phyloP scores from a whole-genome alignment of 2,888 invertebrate species.

The Bellardia pandia region DNA sequence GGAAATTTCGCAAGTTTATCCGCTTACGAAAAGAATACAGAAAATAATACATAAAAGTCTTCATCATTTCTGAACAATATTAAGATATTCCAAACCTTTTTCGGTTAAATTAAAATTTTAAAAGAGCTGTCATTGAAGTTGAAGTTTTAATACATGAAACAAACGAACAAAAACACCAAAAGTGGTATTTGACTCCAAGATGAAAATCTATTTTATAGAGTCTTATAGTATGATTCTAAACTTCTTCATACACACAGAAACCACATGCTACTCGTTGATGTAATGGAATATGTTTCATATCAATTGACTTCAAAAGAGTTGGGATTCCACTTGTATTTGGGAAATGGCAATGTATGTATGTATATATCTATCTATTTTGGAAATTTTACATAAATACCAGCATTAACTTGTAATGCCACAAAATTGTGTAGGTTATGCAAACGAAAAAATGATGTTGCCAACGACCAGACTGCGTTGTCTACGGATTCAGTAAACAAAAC shows the following conservation, averaged over 20 bases:
- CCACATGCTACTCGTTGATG: background rate
- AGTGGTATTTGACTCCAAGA: slow-evolving; percentile 10
- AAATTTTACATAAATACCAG: slow-evolving; percentile 37
- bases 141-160: background rate
- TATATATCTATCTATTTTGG: background rate
- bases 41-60: background rate
- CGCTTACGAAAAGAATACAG: background rate
- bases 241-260: background rate
- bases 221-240: background rate
- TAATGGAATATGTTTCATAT: background rate
- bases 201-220: slow-evolving; percentile 1
- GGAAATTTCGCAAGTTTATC: background rate
- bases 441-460: slow-evolving; percentile 21
- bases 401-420: slow-evolving; percentile 52
- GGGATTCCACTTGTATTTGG: background rate
- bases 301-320: slow-evolving; percentile 30
- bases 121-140: slow-evolving; percentile 1
- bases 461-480: slow-evolving; percentile 21
- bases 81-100: background rate
- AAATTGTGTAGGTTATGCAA: slow-evolving; percentile 24
- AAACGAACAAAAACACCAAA: slow-evolving; percentile 4
- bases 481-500: background rate
- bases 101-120: background rate
- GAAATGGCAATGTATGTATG: background rate
- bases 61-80: background rate